A percentile compares a stretch with the other conserved stretches of the same genome.
phyloP scores from a whole-genome alignment of 2,797 vertebrate genomes.

The Sandelia bainsii region DNA sequence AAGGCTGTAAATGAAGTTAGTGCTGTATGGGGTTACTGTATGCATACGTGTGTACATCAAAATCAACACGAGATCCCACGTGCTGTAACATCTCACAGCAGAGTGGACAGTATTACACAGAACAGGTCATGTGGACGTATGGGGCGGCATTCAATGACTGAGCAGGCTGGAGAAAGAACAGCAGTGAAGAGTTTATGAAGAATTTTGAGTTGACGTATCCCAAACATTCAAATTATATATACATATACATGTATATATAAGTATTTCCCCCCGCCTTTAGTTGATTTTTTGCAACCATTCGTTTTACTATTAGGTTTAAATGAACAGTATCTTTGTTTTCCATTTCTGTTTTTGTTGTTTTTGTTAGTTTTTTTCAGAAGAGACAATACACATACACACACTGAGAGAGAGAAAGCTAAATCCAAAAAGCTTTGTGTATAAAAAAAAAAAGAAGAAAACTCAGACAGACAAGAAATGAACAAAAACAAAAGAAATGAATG shows the following conservation, averaged over 20 bases:
- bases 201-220: constrained; percentile 49
- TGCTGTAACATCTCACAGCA: constrained; percentile 29
- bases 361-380: constrained; percentile 67
- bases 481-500: constrained; percentile 59
- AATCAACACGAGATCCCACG: constrained; percentile 21
- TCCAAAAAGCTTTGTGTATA: constrained; percentile 32
- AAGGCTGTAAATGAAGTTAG: constrained; percentile 25
- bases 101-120: constrained; percentile 24
- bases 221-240: constrained; percentile 50
- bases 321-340: constrained; percentile 69
- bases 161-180: constrained; percentile 29
- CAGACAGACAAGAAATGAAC: constrained; percentile 23
- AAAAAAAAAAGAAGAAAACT: constrained; percentile 14
- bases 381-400: constrained; percentile 75
- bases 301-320: constrained; percentile 78
- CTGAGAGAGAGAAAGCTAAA: constrained; percentile 52
- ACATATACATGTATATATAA: neutral
- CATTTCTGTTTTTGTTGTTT: constrained; percentile 68
- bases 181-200: constrained; percentile 16
- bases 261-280: constrained; percentile 26
- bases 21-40: constrained; percentile 18
- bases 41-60: constrained; percentile 16
- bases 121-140: constrained; percentile 39
- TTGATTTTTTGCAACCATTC: constrained; percentile 69
- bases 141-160: constrained; percentile 35